Base-by-base conservation (phyloP, 2,888 invertebrate species). In the Anticlea derivata region DNA sequence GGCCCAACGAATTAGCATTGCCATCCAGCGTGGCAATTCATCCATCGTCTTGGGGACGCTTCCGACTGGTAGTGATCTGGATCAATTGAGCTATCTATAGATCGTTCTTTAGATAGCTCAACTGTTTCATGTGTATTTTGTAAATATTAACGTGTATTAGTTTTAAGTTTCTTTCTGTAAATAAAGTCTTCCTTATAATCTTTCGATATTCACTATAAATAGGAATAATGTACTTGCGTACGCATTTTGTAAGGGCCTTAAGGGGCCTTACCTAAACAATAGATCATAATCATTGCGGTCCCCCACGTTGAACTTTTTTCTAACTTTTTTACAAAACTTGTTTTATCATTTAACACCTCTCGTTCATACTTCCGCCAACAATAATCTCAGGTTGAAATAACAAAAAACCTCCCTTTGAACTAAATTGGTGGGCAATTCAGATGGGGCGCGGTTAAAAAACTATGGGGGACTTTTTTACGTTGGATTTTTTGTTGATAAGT, bases 361-460 rank as follows among this genome's bases (percentile, higher is more conserved):
- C 29, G 51, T 61, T 58, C 57, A 65, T 65, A 71, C 64, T 71
- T 75, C 68, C 68, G 70, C 72, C 69, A 73, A 71, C 68, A 71
- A 70, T 67, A 55, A 69, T 65, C 63, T 62, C 38, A 40, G 35
- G 43, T 51, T 55, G 8, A 23, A 11, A 7, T 11, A n/a, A 50
- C 49, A 75, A 73, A 81, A 83, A 79, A 65, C 52, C 55, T 38
- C 27, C 63, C 78, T 72, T 72, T 62, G 55, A 58, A 40, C 65
- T 58, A 69, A 75, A 73, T 77, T 68, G 63, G 60, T 56, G 50
- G 55, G 64, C 68, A 70, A 76, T 77, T 72, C 65, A 59, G 34
- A 55, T 62, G 58, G 45, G 57, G 65, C 29, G 49, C 52, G 60
- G 53, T 61, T 63, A 71, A 74, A 76, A 79, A 78, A 78, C 61